Evolutionary conservation across 2,113 vertebrate genomes (phyloP).

Genomic region (Hippocampus abdominalis): DNA sequence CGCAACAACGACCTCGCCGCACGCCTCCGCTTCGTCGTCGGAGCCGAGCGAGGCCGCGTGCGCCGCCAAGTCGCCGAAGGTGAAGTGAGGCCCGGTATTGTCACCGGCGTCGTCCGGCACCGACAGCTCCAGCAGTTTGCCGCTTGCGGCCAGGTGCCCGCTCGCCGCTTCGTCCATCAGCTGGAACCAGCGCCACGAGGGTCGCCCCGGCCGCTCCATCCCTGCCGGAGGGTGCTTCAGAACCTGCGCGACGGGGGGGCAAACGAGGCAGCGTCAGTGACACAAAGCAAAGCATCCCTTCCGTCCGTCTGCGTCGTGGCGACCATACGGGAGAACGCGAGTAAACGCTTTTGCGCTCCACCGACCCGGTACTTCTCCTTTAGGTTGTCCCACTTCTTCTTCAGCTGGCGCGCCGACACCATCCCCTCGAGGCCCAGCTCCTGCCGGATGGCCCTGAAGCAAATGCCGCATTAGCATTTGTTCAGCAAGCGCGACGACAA

Average conservation of each 20-base stretch:
- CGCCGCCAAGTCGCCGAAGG: background rate
- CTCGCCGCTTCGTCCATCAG: constrained; percentile 59
- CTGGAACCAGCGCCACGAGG: constrained; percentile 62
- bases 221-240: constrained; percentile 55
- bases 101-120: constrained; percentile 15
- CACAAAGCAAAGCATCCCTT: too few relatives aligned
- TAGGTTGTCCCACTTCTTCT: constrained; percentile 70
- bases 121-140: constrained; percentile 17
- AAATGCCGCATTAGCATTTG: background rate
- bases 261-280: background rate
- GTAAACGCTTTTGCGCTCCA: background rate
- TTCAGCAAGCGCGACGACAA: too few relatives aligned
- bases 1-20: constrained; percentile 1
- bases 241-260: constrained; percentile 21
- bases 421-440: constrained; percentile 60
- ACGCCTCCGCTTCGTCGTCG: constrained; percentile 4
- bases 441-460: constrained; percentile 51
- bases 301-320: too few relatives aligned
- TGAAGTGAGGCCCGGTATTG: background rate
- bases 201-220: constrained; percentile 23
- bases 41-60: background rate
- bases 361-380: constrained; percentile 63
- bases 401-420: constrained; percentile 55
- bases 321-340: too few relatives aligned
- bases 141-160: constrained; percentile 38